Base-by-base conservation (phyloP, 2,888 invertebrate genomes). In the Lasioglossum morio region DNA sequence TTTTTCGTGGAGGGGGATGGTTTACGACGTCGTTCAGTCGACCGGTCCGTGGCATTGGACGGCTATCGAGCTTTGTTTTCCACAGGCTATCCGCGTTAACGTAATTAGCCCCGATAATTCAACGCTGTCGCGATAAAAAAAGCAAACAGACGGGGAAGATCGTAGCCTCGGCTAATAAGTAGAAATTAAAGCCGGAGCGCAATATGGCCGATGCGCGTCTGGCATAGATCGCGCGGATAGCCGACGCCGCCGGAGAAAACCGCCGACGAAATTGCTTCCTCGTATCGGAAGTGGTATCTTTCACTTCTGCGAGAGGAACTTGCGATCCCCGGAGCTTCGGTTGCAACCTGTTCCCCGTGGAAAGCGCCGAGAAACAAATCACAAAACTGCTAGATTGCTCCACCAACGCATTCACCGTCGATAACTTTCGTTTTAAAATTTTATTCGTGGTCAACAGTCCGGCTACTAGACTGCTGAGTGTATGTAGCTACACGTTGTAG, bases 81-180 rank as follows among this genome's bases (percentile, higher is more conserved):
- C 46, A 4, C 72, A 1, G 14, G 23, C 43, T 34, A n/a, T n/a
- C 12, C 23, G 57, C 57, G 74, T 74, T 69, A 84, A 46, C 81
- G 43, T 77, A 79, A 82, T 82, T 82, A 76, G 14, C 37, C 27
- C 1, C 57, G 72, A 76, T 79, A 72, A 76, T 83, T 83, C 72
- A 72, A 30, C 48, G 63, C 23, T 10, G 19, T 60, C 16, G 37
- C 69, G 72, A 46, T 70, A 48, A 1, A 72, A 77, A 77, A 1
- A 60, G 60, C 1, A 27, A 30, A 48, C 34, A 74, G 7, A 23
- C n/a, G n/a, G 23, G 12, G 12, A 37, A 66, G 43, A 16, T 30
- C 19, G 4, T 19, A 46, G 16, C 46, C 16, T 69, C 27, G 79
- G 78, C 53, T 72, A 74, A 77, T 60, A 77, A 77, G 74, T 83